A percentile compares a stretch with the other conserved stretches of the same genome.
These are phyloP conservation scores for Mayetiola destructor DNA, from an alignment of 2,888 invertebrate species.

Conservation along the genomic window DNA sequence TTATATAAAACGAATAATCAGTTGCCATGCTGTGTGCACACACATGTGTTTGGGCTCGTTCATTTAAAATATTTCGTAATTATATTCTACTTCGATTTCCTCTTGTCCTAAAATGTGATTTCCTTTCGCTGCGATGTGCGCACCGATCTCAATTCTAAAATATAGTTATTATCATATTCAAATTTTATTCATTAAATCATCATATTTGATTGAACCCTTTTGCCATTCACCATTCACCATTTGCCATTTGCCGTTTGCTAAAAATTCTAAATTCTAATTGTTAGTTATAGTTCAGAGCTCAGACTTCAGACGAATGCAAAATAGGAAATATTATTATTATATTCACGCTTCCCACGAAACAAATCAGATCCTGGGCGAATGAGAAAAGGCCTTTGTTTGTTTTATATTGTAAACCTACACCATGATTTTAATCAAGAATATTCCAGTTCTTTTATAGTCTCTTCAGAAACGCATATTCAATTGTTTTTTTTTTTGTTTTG, in stretches of 20 bases:
- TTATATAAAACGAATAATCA: slow-evolving; percentile 3
- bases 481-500: neutral
- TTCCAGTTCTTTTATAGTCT: neutral
- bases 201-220: slow-evolving; percentile 1
- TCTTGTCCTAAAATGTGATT: slow-evolving; percentile 6
- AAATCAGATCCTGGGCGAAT: neutral
- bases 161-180: too few species aligned
- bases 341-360: neutral
- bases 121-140: neutral
- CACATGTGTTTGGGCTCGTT: neutral
- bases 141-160: neutral
- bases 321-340: neutral
- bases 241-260: too few species aligned
- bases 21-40: neutral
- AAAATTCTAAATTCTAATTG: too few species aligned
- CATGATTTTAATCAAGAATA: neutral
- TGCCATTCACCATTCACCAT: too few species aligned
- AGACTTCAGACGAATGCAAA: too few species aligned
- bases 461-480: neutral
- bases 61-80: neutral
- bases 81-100: neutral
- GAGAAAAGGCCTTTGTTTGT: neutral
- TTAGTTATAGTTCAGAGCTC: too few species aligned
- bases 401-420: neutral
- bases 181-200: neutral